phyloP scores from a whole-genome alignment of 2,113 vertebrate genomes.

The Hypomesus transpacificus region DNA sequence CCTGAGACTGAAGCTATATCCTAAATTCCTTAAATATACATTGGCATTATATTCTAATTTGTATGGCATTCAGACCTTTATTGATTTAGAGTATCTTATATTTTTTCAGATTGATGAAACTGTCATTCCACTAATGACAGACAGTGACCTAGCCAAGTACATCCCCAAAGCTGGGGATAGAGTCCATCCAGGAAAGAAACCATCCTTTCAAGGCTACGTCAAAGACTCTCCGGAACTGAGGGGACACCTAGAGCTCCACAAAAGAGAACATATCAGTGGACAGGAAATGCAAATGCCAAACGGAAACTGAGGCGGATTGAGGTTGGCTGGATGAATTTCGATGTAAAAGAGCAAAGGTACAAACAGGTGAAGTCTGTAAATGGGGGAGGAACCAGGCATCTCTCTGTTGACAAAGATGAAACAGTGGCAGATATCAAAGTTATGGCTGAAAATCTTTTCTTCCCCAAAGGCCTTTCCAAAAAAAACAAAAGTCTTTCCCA shows the following conservation, averaged over 20 bases:
- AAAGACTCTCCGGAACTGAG: too few species aligned
- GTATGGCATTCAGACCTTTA: too few species aligned
- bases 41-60: too few species aligned
- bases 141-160: neutral
- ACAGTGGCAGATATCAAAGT: conserved; percentile 8
- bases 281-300: conserved; percentile 23
- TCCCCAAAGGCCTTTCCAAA: neutral
- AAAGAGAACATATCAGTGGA: too few species aligned
- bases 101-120: too few species aligned
- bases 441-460: conserved; percentile 21
- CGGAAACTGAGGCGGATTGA: conserved; percentile 20
- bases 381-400: conserved; percentile 30
- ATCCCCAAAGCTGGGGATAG: conserved; percentile 7
- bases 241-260: too few species aligned
- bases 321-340: conserved; percentile 32
- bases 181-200: neutral
- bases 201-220: neutral
- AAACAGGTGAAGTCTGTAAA: conserved; percentile 26
- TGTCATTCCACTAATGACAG: too few species aligned
- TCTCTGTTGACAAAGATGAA: conserved; percentile 17
- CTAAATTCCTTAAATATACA: too few species aligned
- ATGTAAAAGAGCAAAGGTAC: conserved; percentile 11
- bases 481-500: neutral
- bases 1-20: too few species aligned
- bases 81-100: too few species aligned